These are phyloP conservation scores for Lissonota sp. DNA, from an alignment of 2,888 invertebrate species.

Conservation along the genomic window DNA sequence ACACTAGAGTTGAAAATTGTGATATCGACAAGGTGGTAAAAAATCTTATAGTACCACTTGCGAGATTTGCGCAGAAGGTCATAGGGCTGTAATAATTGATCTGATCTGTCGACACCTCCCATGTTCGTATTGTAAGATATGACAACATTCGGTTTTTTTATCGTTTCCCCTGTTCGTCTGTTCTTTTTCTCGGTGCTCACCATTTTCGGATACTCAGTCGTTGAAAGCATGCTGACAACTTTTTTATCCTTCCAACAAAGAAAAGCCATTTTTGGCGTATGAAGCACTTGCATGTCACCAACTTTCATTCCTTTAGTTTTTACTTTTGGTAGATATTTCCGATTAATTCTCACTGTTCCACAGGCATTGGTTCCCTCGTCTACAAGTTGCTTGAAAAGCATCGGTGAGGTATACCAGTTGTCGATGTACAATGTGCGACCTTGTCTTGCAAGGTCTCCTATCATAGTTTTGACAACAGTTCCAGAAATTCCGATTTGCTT, in stretches of 20 bases:
- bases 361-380: constrained; percentile 12
- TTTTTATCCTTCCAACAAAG: constrained; percentile 16
- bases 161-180: background rate
- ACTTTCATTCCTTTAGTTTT: constrained; percentile 4
- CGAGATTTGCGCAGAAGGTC: constrained; percentile 16
- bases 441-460: background rate
- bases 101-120: constrained; percentile 25
- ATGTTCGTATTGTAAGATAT: constrained; percentile 26
- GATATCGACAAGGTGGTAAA: constrained; percentile 36
- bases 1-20: constrained; percentile 29
- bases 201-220: background rate
- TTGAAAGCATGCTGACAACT: constrained; percentile 21
- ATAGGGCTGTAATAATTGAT: constrained; percentile 25
- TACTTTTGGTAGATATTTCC: constrained; percentile 14
- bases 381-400: background rate
- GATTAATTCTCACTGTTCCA: constrained; percentile 15
- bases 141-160: constrained; percentile 18
- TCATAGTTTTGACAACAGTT: constrained; percentile 1
- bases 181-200: constrained; percentile 19
- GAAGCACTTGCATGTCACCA: constrained; percentile 9
- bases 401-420: constrained; percentile 23
- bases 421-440: constrained; percentile 22
- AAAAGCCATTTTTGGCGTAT: constrained; percentile 12
- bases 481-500: constrained; percentile 18
- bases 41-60: constrained; percentile 38